These are phyloP conservation scores for Leptestheria dahalacensis DNA, from an alignment of 1,140 invertebrate species.

Conservation along the genomic window DNA sequence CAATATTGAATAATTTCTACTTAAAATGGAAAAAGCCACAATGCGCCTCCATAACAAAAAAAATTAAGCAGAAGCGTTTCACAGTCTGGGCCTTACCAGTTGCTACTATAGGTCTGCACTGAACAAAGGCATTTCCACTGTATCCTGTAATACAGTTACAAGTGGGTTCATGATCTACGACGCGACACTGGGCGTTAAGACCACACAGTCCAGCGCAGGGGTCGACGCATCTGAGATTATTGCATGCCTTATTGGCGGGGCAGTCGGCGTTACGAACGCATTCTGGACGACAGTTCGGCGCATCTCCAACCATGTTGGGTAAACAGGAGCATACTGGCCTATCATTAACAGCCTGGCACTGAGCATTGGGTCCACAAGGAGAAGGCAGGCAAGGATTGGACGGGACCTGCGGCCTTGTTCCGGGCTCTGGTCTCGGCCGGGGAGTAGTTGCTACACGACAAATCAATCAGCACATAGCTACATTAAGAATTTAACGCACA, in stretches of 20 bases:
- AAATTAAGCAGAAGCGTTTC: not conserved
- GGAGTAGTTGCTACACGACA: conserved; percentile 21
- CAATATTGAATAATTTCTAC: not conserved
- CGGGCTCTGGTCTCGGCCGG: conserved; percentile 15
- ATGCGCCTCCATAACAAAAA: not conserved
- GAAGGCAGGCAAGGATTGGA: conserved; percentile 25
- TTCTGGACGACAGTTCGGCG: conserved; percentile 58
- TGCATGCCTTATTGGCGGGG: conserved; percentile 53
- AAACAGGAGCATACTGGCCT: conserved; percentile 50
- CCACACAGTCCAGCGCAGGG: conserved; percentile 63
- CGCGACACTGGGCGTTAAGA: conserved; percentile 59
- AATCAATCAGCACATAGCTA: too few species aligned
- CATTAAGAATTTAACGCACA: too few species aligned
- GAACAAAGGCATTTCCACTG: conserved; percentile 28
- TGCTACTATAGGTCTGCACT: conserved; percentile 41
- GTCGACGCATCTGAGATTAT: conserved; percentile 68
- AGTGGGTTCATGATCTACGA: conserved; percentile 60
- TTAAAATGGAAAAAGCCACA: not conserved
- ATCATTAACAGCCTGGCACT: conserved; percentile 46
- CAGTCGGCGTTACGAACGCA: conserved; percentile 72
- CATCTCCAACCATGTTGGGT: conserved; percentile 41
- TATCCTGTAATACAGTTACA: conserved; percentile 55
- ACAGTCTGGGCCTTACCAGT: not conserved
- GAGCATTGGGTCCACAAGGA: conserved; percentile 27
- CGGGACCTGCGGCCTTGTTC: conserved; percentile 35